Conservation (phyloP, 2,888 invertebrate species). For the Elysia crispata region DNA sequence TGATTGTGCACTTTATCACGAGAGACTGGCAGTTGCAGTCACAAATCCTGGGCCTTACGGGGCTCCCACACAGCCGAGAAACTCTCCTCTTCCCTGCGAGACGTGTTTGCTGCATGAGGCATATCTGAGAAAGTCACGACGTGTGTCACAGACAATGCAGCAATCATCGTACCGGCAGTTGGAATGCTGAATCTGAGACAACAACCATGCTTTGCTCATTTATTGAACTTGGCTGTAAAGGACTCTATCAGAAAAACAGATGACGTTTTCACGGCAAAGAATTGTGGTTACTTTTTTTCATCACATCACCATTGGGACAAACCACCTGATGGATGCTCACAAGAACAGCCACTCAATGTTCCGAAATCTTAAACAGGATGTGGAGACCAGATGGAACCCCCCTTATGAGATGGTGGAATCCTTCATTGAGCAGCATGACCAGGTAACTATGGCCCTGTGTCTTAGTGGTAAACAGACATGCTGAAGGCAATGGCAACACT, state of each 20-base stretch:
- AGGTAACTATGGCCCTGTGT: conserved; percentile 21
- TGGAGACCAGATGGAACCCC: conserved; percentile 33
- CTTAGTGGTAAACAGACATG: neutral
- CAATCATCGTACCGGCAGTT: conserved; percentile 14
- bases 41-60: neutral
- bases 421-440: conserved; percentile 21
- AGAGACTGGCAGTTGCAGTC: conserved; percentile 2
- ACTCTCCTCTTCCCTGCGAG: neutral
- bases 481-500: neutral
- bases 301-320: neutral
- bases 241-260: neutral
- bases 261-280: neutral
- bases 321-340: conserved; percentile 3
- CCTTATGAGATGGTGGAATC: conserved; percentile 15
- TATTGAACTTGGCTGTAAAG: conserved; percentile 18
- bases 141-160: conserved; percentile 27
- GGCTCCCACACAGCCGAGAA: conserved; percentile 24
- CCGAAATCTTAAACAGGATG: conserved; percentile 26
- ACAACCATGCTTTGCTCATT: conserved; percentile 36
- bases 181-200: neutral
- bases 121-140: conserved; percentile 7
- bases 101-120: neutral
- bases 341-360: neutral
- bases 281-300: conserved; percentile 24
- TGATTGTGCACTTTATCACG: conserved; percentile 22